These are phyloP conservation scores for Thalassophryne amazonica DNA, from an alignment of 2,797 vertebrate genomes.

Conservation along the genomic window DNA sequence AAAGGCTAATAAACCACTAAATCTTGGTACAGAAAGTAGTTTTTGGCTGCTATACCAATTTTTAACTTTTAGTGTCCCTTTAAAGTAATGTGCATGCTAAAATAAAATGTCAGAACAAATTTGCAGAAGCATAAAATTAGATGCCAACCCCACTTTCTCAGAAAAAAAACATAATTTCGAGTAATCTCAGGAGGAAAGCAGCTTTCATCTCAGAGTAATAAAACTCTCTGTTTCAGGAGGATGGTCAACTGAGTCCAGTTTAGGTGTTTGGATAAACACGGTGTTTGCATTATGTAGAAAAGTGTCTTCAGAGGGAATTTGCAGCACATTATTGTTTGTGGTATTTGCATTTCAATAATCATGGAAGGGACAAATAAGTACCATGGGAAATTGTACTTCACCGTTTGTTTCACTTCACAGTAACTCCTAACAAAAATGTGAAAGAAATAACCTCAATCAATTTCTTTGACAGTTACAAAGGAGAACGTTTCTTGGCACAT, in stretches of 20 bases:
- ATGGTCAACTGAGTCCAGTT: background rate
- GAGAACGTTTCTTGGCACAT: no score
- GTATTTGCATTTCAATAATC: background rate
- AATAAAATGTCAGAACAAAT: no score
- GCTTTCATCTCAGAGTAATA: slow-evolving; percentile 11
- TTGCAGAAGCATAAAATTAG: no score
- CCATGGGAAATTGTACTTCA: background rate
- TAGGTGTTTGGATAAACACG: background rate
- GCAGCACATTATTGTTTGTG: background rate
- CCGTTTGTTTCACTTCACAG: background rate
- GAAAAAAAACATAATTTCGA: slow-evolving; percentile 10
- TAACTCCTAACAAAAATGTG: background rate
- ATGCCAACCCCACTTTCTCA: slow-evolving; percentile 1
- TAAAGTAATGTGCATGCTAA: no score
- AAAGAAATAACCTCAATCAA: background rate
- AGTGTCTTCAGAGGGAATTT: background rate
- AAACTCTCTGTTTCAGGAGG: background rate
- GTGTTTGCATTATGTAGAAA: background rate
- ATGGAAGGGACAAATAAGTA: slow-evolving; percentile 7
- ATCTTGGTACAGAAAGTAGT: no score
- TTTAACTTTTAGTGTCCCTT: no score
- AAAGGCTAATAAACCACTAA: no score
- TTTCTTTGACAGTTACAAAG: no score
- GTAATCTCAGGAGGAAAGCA: background rate
- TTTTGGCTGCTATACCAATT: no score